Percentiles rank a stretch among this genome's conserved stretches.
These are phyloP conservation scores for Oxyruncus cristatus DNA, from an alignment of 2,113 vertebrate species.

Conservation along the genomic window DNA sequence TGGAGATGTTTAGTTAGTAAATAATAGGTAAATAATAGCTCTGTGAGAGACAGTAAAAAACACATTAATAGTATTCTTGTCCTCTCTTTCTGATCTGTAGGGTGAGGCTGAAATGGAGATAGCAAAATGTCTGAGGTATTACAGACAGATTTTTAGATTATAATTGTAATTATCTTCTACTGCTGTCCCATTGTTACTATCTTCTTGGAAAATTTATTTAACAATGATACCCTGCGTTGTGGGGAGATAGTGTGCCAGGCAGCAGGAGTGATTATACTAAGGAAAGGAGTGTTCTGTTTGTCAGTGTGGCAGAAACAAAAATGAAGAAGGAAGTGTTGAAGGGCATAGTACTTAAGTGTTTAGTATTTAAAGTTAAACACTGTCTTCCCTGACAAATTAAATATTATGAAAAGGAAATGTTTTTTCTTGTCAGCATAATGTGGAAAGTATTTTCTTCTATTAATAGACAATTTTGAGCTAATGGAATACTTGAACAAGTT, in stretches of 20 bases:
- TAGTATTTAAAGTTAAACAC: neutral
- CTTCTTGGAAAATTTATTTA: neutral
- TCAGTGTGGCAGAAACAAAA: neutral
- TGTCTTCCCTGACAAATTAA: neutral
- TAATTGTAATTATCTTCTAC: neutral
- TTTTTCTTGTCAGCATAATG: constrained; percentile 11
- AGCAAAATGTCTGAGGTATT: neutral
- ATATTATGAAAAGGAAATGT: neutral
- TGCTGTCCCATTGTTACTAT: neutral
- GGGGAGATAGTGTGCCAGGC: neutral
- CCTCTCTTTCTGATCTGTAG: neutral
- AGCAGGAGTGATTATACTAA: neutral
- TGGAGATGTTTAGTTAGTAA: neutral
- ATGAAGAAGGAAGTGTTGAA: constrained; percentile 4
- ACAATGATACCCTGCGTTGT: neutral
- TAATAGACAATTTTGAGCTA: constrained; percentile 30
- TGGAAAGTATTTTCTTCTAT: constrained; percentile 61
- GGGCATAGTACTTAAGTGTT: neutral
- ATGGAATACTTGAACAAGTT: neutral
- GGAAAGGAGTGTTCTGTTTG: neutral
- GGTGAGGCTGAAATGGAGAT: neutral
- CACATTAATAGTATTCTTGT: neutral
- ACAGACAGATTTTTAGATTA: neutral
- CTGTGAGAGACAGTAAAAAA: neutral
- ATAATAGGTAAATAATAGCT: neutral